Percentiles rank a stretch among this genome's conserved stretches.
phyloP scores from a whole-genome alignment of 2,113 vertebrate species.

The pig (Sus scrofa) region T2T-Sscrofa CM000814.6:3607001-3607500 shows the following conservation, averaged over 20 bases:
- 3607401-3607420: background rate
- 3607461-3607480: background rate
- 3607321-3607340: fast-evolving
- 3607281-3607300: no score
- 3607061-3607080: background rate
- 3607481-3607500: background rate
- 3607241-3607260: no score
- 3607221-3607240: fast-evolving
- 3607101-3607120: background rate
- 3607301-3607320: background rate
- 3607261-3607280: no score
- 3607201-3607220: no score
- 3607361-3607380: fast-evolving
- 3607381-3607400: no score
- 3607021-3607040: background rate
- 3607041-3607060: background rate
- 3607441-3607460: background rate
- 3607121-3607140: background rate
- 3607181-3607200: no score
- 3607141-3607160: background rate
- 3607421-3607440: background rate
- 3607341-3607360: fast-evolving
- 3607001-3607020: background rate
- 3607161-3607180: fast-evolving
- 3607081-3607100: fast-evolving